Percentiles rank a stretch among this genome's conserved stretches.
These are phyloP conservation scores for Noctua janthe DNA, from an alignment of 2,888 invertebrate genomes.

Conservation along the genomic window DNA sequence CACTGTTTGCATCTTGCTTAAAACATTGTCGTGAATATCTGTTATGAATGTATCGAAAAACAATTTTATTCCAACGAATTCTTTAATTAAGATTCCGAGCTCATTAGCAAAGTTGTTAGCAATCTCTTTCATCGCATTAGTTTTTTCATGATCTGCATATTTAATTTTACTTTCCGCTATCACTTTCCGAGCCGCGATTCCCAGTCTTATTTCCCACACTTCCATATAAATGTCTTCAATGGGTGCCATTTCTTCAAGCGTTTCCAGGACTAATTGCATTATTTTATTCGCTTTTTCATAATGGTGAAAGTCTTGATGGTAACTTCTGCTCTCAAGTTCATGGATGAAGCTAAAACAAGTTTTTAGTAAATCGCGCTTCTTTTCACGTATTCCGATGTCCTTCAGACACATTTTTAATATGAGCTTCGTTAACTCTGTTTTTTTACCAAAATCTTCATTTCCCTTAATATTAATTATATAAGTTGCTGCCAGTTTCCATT, in stretches of 20 bases:
- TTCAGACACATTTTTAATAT: conserved; percentile 64
- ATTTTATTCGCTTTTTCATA: conserved; percentile 57
- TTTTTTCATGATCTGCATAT: conserved; percentile 7
- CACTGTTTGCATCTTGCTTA: conserved; percentile 16
- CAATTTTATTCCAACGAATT: conserved; percentile 58
- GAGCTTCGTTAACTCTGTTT: conserved; percentile 53
- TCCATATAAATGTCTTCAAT: conserved; percentile 66
- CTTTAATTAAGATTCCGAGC: conserved; percentile 65
- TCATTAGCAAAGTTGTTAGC: conserved; percentile 62
- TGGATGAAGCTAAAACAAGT: conserved; percentile 61
- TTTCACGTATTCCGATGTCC: conserved; percentile 7
- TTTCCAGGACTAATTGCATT: conserved; percentile 64
- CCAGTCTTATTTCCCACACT: conserved; percentile 70
- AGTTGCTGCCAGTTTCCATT: conserved; percentile 69
- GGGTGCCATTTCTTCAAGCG: conserved; percentile 54
- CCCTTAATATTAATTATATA: conserved; percentile 60
- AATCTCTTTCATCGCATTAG: conserved; percentile 30
- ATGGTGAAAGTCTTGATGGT: conserved; percentile 5
- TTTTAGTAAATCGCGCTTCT: conserved; percentile 52
- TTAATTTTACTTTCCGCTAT: conserved; percentile 35
- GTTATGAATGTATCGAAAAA: conserved; percentile 35
- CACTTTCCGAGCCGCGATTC: conserved; percentile 61
- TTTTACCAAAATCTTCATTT: conserved; percentile 54
- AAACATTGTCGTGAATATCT: conserved; percentile 29
- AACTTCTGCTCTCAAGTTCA: conserved; percentile 49